These are phyloP conservation scores for Probaryconus sp. DNA, from an alignment of 1,140 invertebrate genomes.

Conservation along the genomic window DNA sequence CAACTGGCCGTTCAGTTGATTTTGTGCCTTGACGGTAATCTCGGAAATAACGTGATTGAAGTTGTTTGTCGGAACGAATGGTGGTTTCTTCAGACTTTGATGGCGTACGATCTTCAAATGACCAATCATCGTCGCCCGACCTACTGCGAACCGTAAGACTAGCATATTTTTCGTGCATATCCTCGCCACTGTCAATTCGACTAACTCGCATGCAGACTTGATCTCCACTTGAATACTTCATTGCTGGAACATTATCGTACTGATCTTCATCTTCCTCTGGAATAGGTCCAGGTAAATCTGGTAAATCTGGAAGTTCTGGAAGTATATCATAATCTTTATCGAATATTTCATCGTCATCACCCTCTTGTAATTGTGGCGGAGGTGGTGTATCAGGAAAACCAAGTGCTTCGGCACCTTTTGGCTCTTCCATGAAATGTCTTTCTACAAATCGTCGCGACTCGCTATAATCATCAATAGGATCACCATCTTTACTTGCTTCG, in stretches of 20 bases:
- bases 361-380: slow-evolving; percentile 64
- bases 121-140: slow-evolving; percentile 71
- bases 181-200: slow-evolving; percentile 71
- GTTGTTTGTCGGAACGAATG: slow-evolving; percentile 52
- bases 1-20: slow-evolving; percentile 73
- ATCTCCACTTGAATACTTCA: slow-evolving; percentile 72
- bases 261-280: slow-evolving; percentile 74
- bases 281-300: slow-evolving; percentile 68
- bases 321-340: slow-evolving; percentile 67
- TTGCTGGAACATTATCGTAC: slow-evolving; percentile 76
- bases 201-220: slow-evolving; percentile 70
- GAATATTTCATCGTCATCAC: slow-evolving; percentile 71
- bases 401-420: slow-evolving; percentile 14
- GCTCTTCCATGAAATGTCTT: slow-evolving; percentile 70
- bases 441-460: slow-evolving; percentile 73
- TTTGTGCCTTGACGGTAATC: slow-evolving; percentile 66
- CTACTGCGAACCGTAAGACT: slow-evolving; percentile 64
- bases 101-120: slow-evolving; percentile 66
- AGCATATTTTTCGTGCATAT: slow-evolving; percentile 75
- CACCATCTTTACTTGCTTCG: slow-evolving; percentile 30
- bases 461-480: slow-evolving; percentile 62
- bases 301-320: slow-evolving; percentile 62
- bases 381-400: slow-evolving; percentile 66
- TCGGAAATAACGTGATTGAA: slow-evolving; percentile 66
- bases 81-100: slow-evolving; percentile 44